Base-by-base conservation (phyloP, 2,113 vertebrate genomes). In the Anser brachyrhynchus region DNA sequence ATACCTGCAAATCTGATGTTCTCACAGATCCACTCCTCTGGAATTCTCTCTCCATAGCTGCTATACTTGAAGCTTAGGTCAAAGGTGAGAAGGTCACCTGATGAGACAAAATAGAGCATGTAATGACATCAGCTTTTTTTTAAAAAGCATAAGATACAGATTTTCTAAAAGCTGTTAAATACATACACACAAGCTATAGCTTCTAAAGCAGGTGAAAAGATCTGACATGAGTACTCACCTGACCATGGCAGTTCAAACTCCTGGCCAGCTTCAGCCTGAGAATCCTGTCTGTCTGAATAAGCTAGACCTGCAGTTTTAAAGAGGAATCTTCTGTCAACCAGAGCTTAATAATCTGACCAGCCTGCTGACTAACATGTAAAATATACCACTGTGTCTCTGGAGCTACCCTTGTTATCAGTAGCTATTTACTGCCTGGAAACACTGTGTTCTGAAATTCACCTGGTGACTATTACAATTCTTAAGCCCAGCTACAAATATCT, bases 1-100 rank as follows among this genome's bases (percentile, higher is more conserved):
- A 41, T 96, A 98, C 98, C 98, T 98, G 96, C 51, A 82, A 98
- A 98, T 77, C 95, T 97, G 20, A 84, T 55, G 59, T 94, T 72
- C 20, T 37, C 72, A 18, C 46, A 79, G 75, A 90, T 91, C 89
- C 93, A 91, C 29, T 96, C 89, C 79, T 97, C 95, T 67, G 93
- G 86, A 81, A 94, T 74, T 66, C 93, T 89, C 18, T 80, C 94
- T 93, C 96, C 91, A 19, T 73, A 95, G 89, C 84, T 91, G 41
- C 64, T 84, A 35, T 97, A 95, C 23, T 54, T 92, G 64, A 33
- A 70, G 22, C 82, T 95, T 92, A 92, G 92, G 78, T 96, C 91
- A 65, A 11, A 74, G 57, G 96, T 87, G 61, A 83, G 80, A 84
- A 98, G 64, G 55, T 96, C 92, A 82, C 95, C 98, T 98, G 83